Evolutionary conservation across 2,113 vertebrate genomes (phyloP).

Genomic region (Stomatorhinus ivindoensis): DNA sequence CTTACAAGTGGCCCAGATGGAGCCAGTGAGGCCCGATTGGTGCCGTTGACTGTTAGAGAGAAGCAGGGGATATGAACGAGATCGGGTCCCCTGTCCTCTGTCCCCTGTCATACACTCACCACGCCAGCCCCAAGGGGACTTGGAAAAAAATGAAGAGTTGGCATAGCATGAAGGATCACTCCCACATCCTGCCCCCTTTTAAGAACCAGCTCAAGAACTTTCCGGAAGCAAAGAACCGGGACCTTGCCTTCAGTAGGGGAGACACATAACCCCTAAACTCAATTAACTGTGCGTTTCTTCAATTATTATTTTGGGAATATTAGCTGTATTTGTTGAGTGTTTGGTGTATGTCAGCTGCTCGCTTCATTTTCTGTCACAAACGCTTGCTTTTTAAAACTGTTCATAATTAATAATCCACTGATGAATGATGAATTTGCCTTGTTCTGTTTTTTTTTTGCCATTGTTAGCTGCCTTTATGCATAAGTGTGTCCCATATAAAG

Average conservation of each 20-base stretch:
- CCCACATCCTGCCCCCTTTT: slow-evolving; percentile 18
- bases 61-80: background rate
- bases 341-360: background rate
- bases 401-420: background rate
- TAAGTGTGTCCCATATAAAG: background rate
- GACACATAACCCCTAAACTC: background rate
- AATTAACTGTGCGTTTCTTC: background rate
- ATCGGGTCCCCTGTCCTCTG: background rate
- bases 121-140: slow-evolving; percentile 13
- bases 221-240: background rate
- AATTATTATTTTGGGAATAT: background rate
- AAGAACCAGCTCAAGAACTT: background rate
- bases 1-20: background rate
- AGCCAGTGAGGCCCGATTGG: background rate
- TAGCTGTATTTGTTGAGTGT: background rate
- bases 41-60: background rate
- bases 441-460: background rate
- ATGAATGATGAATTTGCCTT: background rate
- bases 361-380: background rate
- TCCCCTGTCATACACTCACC: background rate
- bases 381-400: background rate
- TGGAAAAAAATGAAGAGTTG: slow-evolving; percentile 33
- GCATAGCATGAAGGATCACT: slow-evolving; percentile 22
- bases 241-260: background rate
- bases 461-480: background rate